Evolutionary conservation across 2,797 vertebrate species (phyloP).

Genomic region (Austrolebias charrua): DNA sequence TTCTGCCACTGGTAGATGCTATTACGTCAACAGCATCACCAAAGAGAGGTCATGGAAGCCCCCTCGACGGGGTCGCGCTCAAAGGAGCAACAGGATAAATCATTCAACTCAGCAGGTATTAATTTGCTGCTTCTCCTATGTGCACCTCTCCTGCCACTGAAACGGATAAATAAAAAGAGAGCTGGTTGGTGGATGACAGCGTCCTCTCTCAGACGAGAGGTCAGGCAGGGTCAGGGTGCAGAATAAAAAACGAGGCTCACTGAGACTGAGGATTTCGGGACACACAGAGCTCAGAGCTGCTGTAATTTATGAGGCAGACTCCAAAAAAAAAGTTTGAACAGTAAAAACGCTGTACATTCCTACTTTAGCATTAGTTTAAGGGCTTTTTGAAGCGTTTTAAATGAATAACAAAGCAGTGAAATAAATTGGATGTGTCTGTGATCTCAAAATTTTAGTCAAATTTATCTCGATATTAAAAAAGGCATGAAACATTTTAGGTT

Average conservation of each 20-base stretch:
- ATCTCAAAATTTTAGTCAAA: too few species aligned
- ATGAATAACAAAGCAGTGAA: background rate
- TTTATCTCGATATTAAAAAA: too few species aligned
- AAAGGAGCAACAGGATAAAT: constrained; percentile 50
- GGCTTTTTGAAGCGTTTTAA: background rate
- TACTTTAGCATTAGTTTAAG: constrained; percentile 17
- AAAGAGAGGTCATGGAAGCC: constrained; percentile 90
- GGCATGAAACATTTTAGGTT: too few species aligned
- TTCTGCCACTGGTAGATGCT: constrained; percentile 73
- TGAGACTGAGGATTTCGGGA: constrained; percentile 16
- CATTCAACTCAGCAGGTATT: background rate
- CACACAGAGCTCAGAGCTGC: constrained; percentile 19
- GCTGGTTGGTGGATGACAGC: constrained; percentile 31
- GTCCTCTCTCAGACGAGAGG: constrained; percentile 17
- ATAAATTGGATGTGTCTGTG: too few species aligned
- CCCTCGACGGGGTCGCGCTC: constrained; percentile 74
- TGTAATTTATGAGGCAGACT: constrained; percentile 11
- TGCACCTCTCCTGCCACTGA: background rate
- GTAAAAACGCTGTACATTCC: background rate
- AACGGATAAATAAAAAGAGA: constrained; percentile 13
- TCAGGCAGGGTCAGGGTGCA: constrained; percentile 23
- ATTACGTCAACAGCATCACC: constrained; percentile 83
- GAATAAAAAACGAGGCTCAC: constrained; percentile 28
- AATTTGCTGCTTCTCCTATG: background rate
- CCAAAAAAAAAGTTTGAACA: constrained; percentile 5